These are phyloP conservation scores for Drosophila parvula DNA, from an alignment of 1,140 invertebrate genomes.

Conservation along the genomic window DNA sequence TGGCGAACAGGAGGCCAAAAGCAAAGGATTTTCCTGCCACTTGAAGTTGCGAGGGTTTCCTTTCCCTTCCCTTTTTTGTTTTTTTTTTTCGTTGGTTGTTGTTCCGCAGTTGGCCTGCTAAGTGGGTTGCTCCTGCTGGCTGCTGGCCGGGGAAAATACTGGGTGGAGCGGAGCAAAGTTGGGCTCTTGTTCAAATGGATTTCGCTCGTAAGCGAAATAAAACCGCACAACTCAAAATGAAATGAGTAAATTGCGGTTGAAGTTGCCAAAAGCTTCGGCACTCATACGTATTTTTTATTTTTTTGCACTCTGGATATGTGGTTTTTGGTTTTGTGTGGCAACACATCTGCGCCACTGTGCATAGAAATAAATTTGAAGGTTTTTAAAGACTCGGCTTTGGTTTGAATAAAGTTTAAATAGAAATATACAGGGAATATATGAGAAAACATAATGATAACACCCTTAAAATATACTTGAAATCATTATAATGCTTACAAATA, in stretches of 20 bases:
- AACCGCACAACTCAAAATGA: slow-evolving; percentile 78
- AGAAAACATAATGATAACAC: no score
- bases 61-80: slow-evolving; percentile 1
- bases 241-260: slow-evolving; percentile 82
- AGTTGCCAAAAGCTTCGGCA: slow-evolving; percentile 53
- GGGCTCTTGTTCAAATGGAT: slow-evolving; percentile 68
- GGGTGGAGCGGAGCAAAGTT: slow-evolving; percentile 55
- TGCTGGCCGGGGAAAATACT: slow-evolving; percentile 36
- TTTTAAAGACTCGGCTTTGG: slow-evolving; percentile 6
- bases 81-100: slow-evolving; percentile 1
- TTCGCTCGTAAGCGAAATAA: slow-evolving; percentile 75
- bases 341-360: slow-evolving; percentile 18
- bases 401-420: neutral
- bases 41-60: slow-evolving; percentile 57
- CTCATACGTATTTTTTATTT: slow-evolving; percentile 14
- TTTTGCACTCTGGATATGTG: slow-evolving; percentile 14
- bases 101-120: slow-evolving; percentile 34
- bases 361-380: slow-evolving; percentile 1
- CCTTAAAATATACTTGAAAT: neutral
- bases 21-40: slow-evolving; percentile 67
- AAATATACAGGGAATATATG: neutral
- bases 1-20: slow-evolving; percentile 18
- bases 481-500: neutral
- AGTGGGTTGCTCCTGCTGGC: slow-evolving; percentile 22
- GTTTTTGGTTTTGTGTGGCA: slow-evolving; percentile 14